These are phyloP conservation scores for Palloptera scutellata DNA, from an alignment of 2,888 invertebrate species.

Conservation along the genomic window DNA sequence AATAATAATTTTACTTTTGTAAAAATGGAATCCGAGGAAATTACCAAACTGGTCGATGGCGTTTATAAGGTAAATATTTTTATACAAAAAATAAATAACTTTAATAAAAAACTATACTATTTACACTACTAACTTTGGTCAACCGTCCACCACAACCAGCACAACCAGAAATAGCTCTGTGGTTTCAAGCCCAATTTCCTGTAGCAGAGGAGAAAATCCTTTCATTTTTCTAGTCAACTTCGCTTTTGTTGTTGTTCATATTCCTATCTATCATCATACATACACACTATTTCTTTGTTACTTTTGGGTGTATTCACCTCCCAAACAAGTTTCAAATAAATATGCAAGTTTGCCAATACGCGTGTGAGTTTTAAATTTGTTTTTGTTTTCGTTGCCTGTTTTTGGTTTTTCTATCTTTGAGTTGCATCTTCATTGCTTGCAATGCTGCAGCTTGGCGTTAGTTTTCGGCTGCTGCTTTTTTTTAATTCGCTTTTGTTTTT, in stretches of 20 bases:
- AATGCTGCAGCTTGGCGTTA: no score
- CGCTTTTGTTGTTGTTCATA: not conserved
- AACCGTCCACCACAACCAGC: not conserved
- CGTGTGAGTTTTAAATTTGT: not conserved
- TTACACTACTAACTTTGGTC: not conserved
- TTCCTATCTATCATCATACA: not conserved
- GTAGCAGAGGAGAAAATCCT: not conserved
- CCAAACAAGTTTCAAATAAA: no score
- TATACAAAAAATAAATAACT: not conserved
- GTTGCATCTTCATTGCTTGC: not conserved
- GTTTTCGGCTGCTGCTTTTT: no score
- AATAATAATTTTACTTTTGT: no score
- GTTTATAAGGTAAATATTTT: constrained; percentile 79
- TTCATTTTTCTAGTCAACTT: constrained; percentile 3
- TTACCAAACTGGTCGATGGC: constrained; percentile 88
- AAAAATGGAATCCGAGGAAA: constrained; percentile 81
- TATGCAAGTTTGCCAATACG: no score
- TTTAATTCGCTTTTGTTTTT: no score
- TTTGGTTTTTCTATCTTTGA: not conserved
- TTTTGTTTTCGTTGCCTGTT: constrained; percentile 4
- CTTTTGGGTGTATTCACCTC: no score
- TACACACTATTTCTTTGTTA: no score
- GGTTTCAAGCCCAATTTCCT: not conserved
- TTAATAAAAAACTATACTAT: not conserved
- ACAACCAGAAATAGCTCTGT: no score